Percentiles rank a stretch among this genome's conserved stretches.
phyloP scores from a whole-genome alignment of 2,888 invertebrate genomes.

The Empis livida region DNA sequence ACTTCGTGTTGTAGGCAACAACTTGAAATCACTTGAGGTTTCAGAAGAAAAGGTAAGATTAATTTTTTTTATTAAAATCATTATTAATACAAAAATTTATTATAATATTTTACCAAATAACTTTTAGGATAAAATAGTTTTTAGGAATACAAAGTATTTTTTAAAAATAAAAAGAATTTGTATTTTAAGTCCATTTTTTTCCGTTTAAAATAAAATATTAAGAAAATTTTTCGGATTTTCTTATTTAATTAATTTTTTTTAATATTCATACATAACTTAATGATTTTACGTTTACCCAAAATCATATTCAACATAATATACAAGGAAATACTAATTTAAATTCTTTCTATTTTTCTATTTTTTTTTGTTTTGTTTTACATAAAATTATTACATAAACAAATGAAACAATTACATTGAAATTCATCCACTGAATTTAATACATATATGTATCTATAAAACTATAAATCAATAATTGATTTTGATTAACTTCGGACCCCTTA shows the following conservation, averaged over 20 bases:
- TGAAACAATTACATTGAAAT: background rate
- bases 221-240: too few relatives aligned
- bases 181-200: too few relatives aligned
- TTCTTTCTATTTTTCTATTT: background rate
- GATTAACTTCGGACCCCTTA: background rate
- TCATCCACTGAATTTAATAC: background rate
- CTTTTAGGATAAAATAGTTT: background rate
- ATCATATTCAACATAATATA: background rate
- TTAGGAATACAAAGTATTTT: too few relatives aligned
- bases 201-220: too few relatives aligned
- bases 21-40: constrained; percentile 99
- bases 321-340: too few relatives aligned
- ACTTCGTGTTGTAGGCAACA: constrained; percentile 99
- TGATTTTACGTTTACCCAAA: too few relatives aligned
- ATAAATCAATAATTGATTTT: background rate
- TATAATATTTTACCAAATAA: too few relatives aligned
- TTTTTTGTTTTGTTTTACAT: background rate
- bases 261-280: too few relatives aligned
- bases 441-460: constrained; percentile 18
- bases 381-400: too few relatives aligned
- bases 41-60: constrained; percentile 95
- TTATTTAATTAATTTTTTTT: too few relatives aligned
- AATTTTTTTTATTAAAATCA: constrained; percentile 1
- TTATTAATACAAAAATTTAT: background rate
- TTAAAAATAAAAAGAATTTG: too few relatives aligned